Evolutionary conservation across 2,113 vertebrate genomes (phyloP).

Genomic region (Podarcis muralis): DNA sequence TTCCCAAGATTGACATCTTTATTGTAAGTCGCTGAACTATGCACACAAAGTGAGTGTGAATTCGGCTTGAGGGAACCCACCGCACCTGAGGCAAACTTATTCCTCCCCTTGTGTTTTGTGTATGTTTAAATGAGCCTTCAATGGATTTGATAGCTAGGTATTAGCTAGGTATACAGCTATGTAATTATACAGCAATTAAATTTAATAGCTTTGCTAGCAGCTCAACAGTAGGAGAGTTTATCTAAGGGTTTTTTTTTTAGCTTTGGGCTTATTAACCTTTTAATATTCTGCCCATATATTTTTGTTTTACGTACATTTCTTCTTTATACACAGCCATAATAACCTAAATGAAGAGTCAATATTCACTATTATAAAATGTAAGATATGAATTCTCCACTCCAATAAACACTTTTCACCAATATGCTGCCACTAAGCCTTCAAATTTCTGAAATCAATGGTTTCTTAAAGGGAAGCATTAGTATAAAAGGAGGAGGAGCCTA

Average conservation of each 20-base stretch:
- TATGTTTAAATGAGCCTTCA: slow-evolving; percentile 24
- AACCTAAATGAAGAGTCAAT: slow-evolving; percentile 4
- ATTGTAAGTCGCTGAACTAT: background rate
- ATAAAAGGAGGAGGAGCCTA: no score
- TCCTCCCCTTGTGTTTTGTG: background rate
- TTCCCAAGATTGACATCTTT: background rate
- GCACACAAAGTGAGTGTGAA: slow-evolving; percentile 20
- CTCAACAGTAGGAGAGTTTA: slow-evolving; percentile 57
- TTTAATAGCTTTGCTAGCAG: slow-evolving; percentile 67
- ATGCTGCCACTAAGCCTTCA: background rate
- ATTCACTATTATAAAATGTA: background rate
- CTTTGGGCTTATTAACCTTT: slow-evolving; percentile 66
- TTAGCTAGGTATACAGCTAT: slow-evolving; percentile 47
- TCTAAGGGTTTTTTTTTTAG: slow-evolving; percentile 40
- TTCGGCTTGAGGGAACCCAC: slow-evolving; percentile 37
- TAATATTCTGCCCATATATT: slow-evolving; percentile 33
- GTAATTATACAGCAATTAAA: slow-evolving; percentile 62
- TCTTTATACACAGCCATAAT: background rate
- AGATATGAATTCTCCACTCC: background rate
- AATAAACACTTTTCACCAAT: slow-evolving; percentile 8
- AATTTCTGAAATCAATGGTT: background rate
- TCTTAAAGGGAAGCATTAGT: background rate
- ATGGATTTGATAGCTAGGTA: slow-evolving; percentile 43
- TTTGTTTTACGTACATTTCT: slow-evolving; percentile 48
- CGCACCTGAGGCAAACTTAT: slow-evolving; percentile 46